Base-by-base conservation (phyloP, 2,113 vertebrate species). In the Lampris incognitus region DNA sequence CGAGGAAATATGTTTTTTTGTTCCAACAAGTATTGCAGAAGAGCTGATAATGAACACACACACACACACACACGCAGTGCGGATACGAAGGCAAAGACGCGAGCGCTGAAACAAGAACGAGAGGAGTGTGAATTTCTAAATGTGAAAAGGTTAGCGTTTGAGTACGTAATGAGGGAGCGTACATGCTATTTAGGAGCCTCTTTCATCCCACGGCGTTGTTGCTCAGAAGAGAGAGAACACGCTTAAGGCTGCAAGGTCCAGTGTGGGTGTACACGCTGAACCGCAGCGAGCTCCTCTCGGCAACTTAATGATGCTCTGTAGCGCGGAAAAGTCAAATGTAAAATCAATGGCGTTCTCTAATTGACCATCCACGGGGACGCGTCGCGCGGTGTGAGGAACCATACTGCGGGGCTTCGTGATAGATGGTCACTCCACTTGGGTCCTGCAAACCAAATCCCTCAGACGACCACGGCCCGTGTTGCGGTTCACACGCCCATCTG, bases 241-340 rank as follows among this genome's bases (percentile, higher is more conserved):
- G 72, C 74, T 74, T 49, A 38, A 72, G 78, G 88, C 87, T 79
- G 40, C 87, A 82, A 86, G 90, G 90, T 88, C 85, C 54, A 48
- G 84, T 68, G 86, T 89, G 87, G 89, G 90, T 13, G 87, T 73
- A n/a, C 24, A 24, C 9, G 66, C 39, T n/a, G 76, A 68, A 65
- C 63, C 65, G 39, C 67, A 72, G 58, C 64, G 40, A 52, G 81
- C 78, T 48, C 63, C 72, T 78, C 75, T 85, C 64, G 60, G 64
- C 72, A 62, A 72, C 61, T 76, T 91, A 93, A 90, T 88, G 84
- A 85, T 85, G 82, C 85, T 89, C 89, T 91, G 85, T 87, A 82
- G 79, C 74, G 2, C 74, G 79, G 56, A 79, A 61, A 85, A 87
- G 88, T 89, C 90, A 90, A 77, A 91, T 70, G 72, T 84, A 77